Evolutionary conservation across 2,888 invertebrate genomes (phyloP), one percentile per base, ranked within the genome.

Genomic region (Campoplex nolae): DNA sequence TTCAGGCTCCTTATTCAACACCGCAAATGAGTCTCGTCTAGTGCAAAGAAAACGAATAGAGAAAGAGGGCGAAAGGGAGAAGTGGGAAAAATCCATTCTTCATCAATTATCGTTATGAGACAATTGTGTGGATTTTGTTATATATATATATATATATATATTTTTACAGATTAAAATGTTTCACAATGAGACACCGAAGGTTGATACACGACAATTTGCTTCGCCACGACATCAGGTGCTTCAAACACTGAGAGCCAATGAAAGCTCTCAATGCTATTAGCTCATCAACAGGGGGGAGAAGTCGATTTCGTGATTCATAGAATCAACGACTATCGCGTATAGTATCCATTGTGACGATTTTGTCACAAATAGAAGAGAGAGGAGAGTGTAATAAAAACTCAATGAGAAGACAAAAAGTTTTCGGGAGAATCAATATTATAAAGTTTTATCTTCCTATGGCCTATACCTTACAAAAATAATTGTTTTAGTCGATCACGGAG

Each of bases 231-330:
- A 38, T 6, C 38, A 85, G 73, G 85, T 85, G 73, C 68, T 45
- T 45, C 74, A n/a, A 32, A 23, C 56, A 28, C 32, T 48, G 65
- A 62, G 73, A 73, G 58, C 82, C 77, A 82, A 85, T 77, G 81
- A 42, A 67, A 74, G 77, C 77, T 82, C 67, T 77, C 56, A 45
- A 58, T 42, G 67, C 81, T 56, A 76, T 51, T 54, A 58, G 38
- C 48, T 45, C 70, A 70, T 28, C 68, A 38, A 56, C 42, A 76
- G 68, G 32, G 32, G 28, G 18, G 54, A 35, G 70, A 32, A 45
- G 38, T 48, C 65, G 77, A 48, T 85, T 81, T 81, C 13, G 48
- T 81, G 81, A 85, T 73, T 81, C 85, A 81, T 75, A 51, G 71
- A 56, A 77, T 77, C 23, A 68, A 51, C 58, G 32, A 65, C 35